These are phyloP conservation scores for Anhinga anhinga DNA, from an alignment of 2,113 vertebrate species.

Conservation along the genomic window DNA sequence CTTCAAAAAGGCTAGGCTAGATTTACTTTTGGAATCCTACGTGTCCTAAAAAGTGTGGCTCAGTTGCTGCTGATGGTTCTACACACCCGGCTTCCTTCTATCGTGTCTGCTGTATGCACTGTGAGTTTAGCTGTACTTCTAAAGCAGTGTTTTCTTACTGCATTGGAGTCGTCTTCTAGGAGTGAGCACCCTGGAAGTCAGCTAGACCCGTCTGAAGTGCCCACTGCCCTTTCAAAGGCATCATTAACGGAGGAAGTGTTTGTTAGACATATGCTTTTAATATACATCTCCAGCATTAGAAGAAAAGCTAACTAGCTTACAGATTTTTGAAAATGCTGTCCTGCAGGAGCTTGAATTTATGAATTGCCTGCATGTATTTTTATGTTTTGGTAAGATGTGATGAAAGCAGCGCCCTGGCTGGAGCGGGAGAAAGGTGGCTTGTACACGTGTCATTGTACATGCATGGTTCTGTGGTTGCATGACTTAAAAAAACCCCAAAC, in stretches of 20 bases:
- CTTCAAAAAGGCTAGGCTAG: neutral
- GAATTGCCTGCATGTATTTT: neutral
- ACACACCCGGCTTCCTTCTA: rapidly evolving
- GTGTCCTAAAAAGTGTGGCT: neutral
- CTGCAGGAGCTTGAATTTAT: neutral
- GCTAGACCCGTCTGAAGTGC: neutral
- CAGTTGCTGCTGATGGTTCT: neutral
- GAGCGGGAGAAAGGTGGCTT: neutral
- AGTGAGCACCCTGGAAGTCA: neutral
- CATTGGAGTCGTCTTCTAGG: neutral
- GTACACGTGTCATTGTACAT: neutral
- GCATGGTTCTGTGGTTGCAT: neutral
- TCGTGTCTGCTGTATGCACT: neutral
- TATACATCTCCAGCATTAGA: neutral
- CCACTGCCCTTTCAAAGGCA: neutral
- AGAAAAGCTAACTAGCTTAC: neutral
- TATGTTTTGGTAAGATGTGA: neutral
- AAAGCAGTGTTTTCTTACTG: neutral
- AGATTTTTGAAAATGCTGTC: neutral
- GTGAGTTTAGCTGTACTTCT: neutral
- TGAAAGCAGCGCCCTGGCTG: neutral
- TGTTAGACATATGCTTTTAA: neutral
- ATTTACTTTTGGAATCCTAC: neutral
- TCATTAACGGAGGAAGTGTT: neutral
- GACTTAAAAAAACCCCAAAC: neutral